A percentile compares a stretch with the other conserved stretches of the same genome.
These are phyloP conservation scores for Melipona beecheii DNA, from an alignment of 2,888 invertebrate species.

Conservation along the genomic window DNA sequence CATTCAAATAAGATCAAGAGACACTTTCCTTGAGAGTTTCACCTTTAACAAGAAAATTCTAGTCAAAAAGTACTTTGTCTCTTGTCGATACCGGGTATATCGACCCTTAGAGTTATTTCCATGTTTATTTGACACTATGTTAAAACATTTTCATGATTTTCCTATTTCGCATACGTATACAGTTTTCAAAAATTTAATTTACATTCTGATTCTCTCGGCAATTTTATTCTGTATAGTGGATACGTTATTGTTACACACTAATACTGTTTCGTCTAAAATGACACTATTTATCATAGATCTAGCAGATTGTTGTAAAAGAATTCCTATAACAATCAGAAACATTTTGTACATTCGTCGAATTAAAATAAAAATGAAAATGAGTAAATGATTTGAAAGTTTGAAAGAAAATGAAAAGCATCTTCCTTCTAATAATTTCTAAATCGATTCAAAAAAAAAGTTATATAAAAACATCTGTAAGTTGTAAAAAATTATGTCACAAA, in stretches of 20 bases:
- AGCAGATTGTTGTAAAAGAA: slow-evolving; percentile 3
- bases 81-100: slow-evolving; percentile 25
- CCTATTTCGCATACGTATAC: slow-evolving; percentile 16
- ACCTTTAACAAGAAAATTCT: slow-evolving; percentile 42
- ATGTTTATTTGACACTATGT: neutral
- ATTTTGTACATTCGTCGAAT: slow-evolving; percentile 2
- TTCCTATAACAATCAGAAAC: neutral
- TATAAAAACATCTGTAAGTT: slow-evolving; percentile 6
- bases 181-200: slow-evolving; percentile 16
- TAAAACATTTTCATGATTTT: slow-evolving; percentile 26
- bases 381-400: neutral
- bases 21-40: slow-evolving; percentile 24
- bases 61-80: slow-evolving; percentile 51
- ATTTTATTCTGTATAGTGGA: slow-evolving; percentile 28
- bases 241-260: slow-evolving; percentile 47
- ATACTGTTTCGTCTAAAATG: slow-evolving; percentile 47
- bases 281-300: slow-evolving; percentile 23
- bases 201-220: slow-evolving; percentile 12
- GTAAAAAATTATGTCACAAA: neutral
- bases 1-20: slow-evolving; percentile 3
- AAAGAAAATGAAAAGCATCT: slow-evolving; percentile 4
- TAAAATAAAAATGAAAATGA: slow-evolving; percentile 4
- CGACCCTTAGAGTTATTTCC: neutral
- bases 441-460: neutral
- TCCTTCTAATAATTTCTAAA: neutral